Evolutionary conservation across 1,140 invertebrate genomes (phyloP), one percentile per base, ranked within the genome.

Genomic region (Calliopsis andreniformis): DNA sequence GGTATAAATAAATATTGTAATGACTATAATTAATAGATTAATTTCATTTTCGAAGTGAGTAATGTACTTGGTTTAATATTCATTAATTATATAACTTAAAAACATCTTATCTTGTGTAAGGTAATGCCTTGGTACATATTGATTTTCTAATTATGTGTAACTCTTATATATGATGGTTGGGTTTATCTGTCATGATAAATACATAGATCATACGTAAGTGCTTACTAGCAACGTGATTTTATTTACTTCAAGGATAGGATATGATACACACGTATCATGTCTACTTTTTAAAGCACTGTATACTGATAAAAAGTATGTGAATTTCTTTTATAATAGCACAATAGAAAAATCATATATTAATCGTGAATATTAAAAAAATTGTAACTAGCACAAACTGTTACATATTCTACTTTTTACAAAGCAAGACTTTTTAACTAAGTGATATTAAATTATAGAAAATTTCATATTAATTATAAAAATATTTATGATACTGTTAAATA

Each of bases 361-460:
- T 43, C 35, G 28, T 39, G 20, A 64, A 58, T 42, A 39, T 59
- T 66, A 56, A 43, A 63, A n/a, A 76, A 53, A 78, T 67, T 51
- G 14, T 0, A 66, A 39, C 8, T 10, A 20, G 51, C 71, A 66
- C 45, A 62, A 70, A 56, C 49, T 82, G 35, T 62, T 18, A 63
- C 58, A 35, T 18, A 55, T 28, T 25, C 23, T 49, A 66, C 14
- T 69, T 59, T 69, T 69, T 68, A 68, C 63, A 68, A 76, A 67
- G 53, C 63, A 67, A 58, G 8, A 66, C 20, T 20, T 72, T 63
- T n/a, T 35, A 51, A n/a, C 14, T 25, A 35, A 51, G 5, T 32
- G 5, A 53, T 20, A 53, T 39, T 45, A 25, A 61, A 35, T 2
- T 80, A 55, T 59, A 56, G 35, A 70, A 63, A 28, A 28, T 47